Evolutionary conservation across 2,888 invertebrate species (phyloP).

Genomic region (Ochropleura leucogaster): DNA sequence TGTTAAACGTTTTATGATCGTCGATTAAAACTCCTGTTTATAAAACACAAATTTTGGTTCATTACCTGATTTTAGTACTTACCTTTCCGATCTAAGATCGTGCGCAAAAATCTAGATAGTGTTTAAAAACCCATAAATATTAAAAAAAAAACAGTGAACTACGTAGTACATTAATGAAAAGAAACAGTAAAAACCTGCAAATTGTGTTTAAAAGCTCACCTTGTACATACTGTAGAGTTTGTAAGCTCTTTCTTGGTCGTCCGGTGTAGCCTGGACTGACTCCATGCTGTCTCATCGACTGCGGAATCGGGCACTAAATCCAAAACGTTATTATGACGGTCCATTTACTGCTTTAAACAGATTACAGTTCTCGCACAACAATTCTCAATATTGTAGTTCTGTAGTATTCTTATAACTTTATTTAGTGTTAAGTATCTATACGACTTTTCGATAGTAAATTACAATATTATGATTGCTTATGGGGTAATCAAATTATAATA

Average conservation of each 20-base stretch:
- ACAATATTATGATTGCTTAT: slow-evolving; percentile 8
- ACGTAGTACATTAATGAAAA: not conserved
- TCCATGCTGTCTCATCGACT: slow-evolving; percentile 82
- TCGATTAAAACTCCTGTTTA: slow-evolving; percentile 8
- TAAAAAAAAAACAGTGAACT: not conserved
- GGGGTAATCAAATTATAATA: slow-evolving; percentile 16
- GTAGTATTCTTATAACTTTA: slow-evolving; percentile 18
- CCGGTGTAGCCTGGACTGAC: slow-evolving; percentile 78
- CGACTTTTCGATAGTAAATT: slow-evolving; percentile 22
- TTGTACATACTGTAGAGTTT: slow-evolving; percentile 87
- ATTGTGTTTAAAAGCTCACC: slow-evolving; percentile 72
- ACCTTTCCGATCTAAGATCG: not conserved
- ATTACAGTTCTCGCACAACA: slow-evolving; percentile 55
- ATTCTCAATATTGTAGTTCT: slow-evolving; percentile 10
- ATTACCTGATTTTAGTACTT: slow-evolving; percentile 1
- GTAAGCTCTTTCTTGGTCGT: slow-evolving; percentile 84
- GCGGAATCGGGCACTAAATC: slow-evolving; percentile 69
- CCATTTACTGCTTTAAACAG: slow-evolving; percentile 77
- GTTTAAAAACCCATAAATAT: not conserved
- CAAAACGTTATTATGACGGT: slow-evolving; percentile 72
- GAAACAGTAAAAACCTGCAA: not conserved
- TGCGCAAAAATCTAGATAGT: not conserved
- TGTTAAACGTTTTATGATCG: slow-evolving; percentile 28
- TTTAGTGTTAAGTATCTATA: slow-evolving; percentile 33
- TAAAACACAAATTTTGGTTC: slow-evolving; percentile 8